phyloP scores from a whole-genome alignment of 2,888 invertebrate species.

The Serrognathus titanus region DNA sequence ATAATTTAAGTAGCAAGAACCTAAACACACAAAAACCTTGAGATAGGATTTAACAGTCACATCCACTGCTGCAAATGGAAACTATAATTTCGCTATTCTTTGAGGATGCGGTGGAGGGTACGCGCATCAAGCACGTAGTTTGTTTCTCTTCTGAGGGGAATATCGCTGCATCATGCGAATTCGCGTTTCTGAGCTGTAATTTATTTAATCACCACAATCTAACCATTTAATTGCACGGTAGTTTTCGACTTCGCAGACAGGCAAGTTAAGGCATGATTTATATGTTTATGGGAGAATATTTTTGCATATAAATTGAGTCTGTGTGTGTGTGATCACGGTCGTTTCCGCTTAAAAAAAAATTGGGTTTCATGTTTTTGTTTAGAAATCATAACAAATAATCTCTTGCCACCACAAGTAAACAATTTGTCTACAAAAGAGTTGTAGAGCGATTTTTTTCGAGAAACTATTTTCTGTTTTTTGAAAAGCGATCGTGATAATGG shows the following conservation, averaged over 20 bases:
- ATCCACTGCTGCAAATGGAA: background rate
- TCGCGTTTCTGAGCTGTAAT: slow-evolving; percentile 8
- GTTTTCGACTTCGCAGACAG: slow-evolving; percentile 1
- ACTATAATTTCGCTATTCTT: slow-evolving; percentile 15
- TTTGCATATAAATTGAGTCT: background rate
- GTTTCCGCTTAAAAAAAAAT: no score
- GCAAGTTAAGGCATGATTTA: background rate
- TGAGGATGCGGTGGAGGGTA: slow-evolving; percentile 5
- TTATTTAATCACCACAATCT: slow-evolving; percentile 8
- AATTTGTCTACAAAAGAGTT: no score
- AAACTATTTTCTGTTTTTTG: no score
- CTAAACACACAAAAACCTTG: no score
- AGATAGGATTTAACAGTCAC: no score
- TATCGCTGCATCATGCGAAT: slow-evolving; percentile 12
- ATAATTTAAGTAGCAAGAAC: no score
- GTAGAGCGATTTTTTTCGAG: no score
- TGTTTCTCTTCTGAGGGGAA: slow-evolving; percentile 5
- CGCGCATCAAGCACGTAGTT: slow-evolving; percentile 10
- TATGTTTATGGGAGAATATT: background rate
- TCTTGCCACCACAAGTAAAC: no score
- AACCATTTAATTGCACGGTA: slow-evolving; percentile 7
- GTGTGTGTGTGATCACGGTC: no score
- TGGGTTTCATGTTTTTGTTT: no score
- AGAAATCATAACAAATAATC: no score
- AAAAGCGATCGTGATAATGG: no score